A percentile compares a stretch with the other conserved stretches of the same genome.
phyloP scores from a whole-genome alignment of 2,888 invertebrate genomes.

The Drosophila vallismaia region DNA sequence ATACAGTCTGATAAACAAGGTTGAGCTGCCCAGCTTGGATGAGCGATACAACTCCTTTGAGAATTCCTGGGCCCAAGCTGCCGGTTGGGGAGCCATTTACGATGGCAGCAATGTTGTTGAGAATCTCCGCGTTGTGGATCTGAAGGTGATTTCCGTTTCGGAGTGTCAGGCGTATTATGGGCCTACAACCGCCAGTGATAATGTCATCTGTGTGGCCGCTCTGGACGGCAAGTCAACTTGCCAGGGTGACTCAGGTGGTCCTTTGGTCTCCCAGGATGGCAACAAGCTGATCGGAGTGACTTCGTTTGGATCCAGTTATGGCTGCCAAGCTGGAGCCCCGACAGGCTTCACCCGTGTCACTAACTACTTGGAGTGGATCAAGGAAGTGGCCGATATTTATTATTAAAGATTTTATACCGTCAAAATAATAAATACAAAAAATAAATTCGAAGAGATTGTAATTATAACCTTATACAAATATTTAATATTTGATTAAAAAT shows the following conservation, averaged over 20 bases:
- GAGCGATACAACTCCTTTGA: conserved; percentile 31
- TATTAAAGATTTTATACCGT: conserved; percentile 7
- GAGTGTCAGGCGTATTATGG: conserved; percentile 42
- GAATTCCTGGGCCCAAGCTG: conserved; percentile 31
- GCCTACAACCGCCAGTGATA: conserved; percentile 36
- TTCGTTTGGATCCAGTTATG: conserved; percentile 48
- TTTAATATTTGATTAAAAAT: too few species aligned
- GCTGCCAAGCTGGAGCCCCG: conserved; percentile 33
- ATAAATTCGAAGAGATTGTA: neutral
- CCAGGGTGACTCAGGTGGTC: conserved; percentile 69
- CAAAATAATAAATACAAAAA: neutral
- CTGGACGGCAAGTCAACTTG: conserved; percentile 59
- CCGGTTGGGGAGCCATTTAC: conserved; percentile 64
- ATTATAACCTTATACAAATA: too few species aligned
- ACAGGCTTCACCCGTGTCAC: conserved; percentile 40
- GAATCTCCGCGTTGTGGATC: conserved; percentile 37
- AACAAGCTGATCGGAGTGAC: conserved; percentile 57
- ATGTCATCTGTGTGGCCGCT: conserved; percentile 64
- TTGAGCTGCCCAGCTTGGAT: conserved; percentile 28
- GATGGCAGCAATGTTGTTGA: conserved; percentile 77
- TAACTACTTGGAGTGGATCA: conserved; percentile 38
- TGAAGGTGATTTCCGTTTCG: conserved; percentile 58
- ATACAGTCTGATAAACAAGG: conserved; percentile 9
- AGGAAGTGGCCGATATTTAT: conserved; percentile 28
- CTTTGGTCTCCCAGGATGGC: conserved; percentile 58